Percentiles rank a stretch among this genome's conserved stretches.
These are phyloP conservation scores for Falco naumanni DNA, from an alignment of 2,797 vertebrate genomes.

Conservation along the genomic window DNA sequence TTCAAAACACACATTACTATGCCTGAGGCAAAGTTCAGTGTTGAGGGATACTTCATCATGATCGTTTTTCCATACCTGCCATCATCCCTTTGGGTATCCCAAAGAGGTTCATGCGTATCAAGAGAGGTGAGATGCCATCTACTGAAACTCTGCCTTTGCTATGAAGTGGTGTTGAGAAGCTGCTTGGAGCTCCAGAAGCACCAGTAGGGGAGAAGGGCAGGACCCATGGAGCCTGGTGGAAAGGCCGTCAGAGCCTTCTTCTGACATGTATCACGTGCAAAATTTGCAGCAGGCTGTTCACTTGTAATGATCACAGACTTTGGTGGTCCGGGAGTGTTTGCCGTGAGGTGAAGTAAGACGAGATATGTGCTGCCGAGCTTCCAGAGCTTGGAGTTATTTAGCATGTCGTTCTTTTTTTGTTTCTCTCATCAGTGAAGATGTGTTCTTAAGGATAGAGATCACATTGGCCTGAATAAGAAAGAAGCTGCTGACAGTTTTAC, in stretches of 20 bases:
- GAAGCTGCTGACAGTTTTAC: slow-evolving; percentile 40
- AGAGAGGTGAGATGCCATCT: not conserved
- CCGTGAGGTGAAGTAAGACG: not conserved
- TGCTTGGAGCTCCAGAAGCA: not conserved
- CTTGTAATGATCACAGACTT: not conserved
- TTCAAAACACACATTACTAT: not conserved
- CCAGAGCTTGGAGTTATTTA: not conserved
- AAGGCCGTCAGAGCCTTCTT: not conserved
- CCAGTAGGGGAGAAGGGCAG: not conserved
- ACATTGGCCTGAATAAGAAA: not conserved
- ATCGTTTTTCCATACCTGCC: not conserved
- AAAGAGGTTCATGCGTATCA: not conserved
- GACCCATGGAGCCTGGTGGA: not conserved
- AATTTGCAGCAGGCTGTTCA: not conserved
- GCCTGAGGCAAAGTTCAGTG: not conserved
- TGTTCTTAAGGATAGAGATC: not conserved
- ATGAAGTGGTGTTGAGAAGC: not conserved
- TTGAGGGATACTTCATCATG: not conserved
- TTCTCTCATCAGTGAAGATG: not conserved
- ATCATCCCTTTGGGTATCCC: fast-evolving
- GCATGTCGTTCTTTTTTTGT: not conserved
- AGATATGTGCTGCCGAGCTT: not conserved
- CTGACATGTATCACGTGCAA: not conserved
- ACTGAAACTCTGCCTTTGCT: not conserved
- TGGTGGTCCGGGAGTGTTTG: not conserved